Evolutionary conservation across 2,113 vertebrate species (phyloP), one percentile per base, ranked within the genome.

Genomic region (Papio anubis): DNA sequence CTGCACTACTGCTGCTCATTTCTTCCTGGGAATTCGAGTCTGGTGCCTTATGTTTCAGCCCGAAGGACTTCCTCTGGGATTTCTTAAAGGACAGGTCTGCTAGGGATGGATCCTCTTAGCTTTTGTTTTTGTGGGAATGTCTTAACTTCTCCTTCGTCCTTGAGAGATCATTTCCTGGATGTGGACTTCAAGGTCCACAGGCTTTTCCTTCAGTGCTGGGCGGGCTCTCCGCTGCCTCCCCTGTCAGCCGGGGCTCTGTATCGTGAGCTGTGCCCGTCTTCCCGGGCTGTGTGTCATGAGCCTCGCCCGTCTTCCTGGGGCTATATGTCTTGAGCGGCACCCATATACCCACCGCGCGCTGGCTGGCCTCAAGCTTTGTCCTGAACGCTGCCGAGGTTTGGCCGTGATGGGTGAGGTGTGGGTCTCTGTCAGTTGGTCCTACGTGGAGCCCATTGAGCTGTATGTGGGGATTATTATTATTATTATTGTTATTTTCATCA

Each of bases 41-140:
- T 40, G n/a, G 12, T 43, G 52, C 43, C 61, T 64, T 90, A 70
- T 14, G 68, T 32, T 70, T 43, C 23, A 80, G 18, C 82, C 64
- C 16, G 27, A 93, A 30, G 48, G 70, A 40, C 14, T 43, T 59
- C 25, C 25, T 59, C 50, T 50, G 20, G 59, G 50, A 6, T 93
- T 78, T 70, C 35, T 70, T 72, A 16, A n/a, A 52, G 43, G 64
- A 43, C 13, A 52, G 35, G 27, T 68, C 35, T 59, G n/a, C 40
- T 70, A 40, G 57, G 72, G 43, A 43, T 64, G 6, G 18, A 50
- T 93, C 59, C 61, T 61, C 17, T 59, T 6, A 78, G 18, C 48
- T 86, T 79, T 38, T 90, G 13, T 86, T 90, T 86, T 70, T 93
- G 59, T 43, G 5, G 52, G 50, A 50, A 35, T 79, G 72, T 70